These are phyloP conservation scores for Dryobates pubescens DNA, from an alignment of 2,797 vertebrate species.

Conservation along the genomic window DNA sequence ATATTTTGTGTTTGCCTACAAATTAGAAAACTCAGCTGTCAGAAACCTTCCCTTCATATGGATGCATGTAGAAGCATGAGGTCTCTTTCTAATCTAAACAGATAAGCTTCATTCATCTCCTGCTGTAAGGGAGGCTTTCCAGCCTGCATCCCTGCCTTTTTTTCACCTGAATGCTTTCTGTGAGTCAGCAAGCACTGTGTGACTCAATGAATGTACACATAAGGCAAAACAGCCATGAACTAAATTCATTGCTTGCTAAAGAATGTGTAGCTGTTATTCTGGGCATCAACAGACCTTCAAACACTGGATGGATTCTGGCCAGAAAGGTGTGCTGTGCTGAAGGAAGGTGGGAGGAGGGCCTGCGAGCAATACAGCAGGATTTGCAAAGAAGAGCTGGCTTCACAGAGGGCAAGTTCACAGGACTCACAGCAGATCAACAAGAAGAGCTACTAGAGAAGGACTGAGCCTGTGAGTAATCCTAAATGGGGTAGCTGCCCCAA, in stretches of 20 bases:
- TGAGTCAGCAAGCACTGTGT: constrained; percentile 41
- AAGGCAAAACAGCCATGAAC: constrained; percentile 4
- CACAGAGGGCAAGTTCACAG: not conserved
- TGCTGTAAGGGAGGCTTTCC: not conserved
- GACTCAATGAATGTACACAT: constrained; percentile 4
- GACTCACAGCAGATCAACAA: not conserved
- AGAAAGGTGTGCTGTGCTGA: constrained; percentile 4
- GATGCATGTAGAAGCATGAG: not conserved
- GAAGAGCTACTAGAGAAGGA: not conserved
- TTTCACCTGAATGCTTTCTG: constrained; percentile 23
- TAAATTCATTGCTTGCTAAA: constrained; percentile 29
- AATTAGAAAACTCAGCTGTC: not conserved
- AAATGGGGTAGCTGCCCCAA: not conserved
- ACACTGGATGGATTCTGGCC: constrained; percentile 24
- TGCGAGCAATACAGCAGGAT: not conserved
- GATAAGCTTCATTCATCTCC: not conserved
- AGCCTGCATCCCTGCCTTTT: constrained; percentile 2
- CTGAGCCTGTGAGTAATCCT: not conserved
- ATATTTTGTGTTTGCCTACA: not conserved
- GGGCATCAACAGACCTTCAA: constrained; percentile 26
- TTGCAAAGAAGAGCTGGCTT: not conserved
- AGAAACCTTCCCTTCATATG: not conserved
- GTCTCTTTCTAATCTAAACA: not conserved
- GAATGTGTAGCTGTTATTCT: not conserved
- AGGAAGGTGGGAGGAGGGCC: constrained; percentile 12